These are phyloP conservation scores for Zaprionus kolodkinae DNA, from an alignment of 1,140 invertebrate genomes.

Conservation along the genomic window DNA sequence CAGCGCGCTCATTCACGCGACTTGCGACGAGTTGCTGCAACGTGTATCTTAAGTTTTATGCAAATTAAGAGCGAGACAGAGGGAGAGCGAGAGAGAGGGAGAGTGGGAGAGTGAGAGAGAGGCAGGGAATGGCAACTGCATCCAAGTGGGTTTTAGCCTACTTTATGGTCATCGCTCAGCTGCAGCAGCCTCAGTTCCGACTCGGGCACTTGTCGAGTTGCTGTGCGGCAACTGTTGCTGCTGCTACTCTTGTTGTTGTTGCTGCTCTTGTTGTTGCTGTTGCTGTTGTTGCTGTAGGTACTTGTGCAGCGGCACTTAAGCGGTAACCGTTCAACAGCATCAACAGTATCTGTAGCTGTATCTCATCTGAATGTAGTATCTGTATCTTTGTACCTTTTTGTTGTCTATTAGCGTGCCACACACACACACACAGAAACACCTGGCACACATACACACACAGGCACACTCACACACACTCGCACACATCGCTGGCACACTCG, in stretches of 20 bases:
- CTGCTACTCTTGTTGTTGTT: constrained; percentile 18
- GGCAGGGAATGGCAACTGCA: constrained; percentile 17
- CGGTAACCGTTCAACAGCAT: constrained; percentile 59
- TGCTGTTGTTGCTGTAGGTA: constrained; percentile 35
- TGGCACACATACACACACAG: constrained; percentile 21
- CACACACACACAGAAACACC: constrained; percentile 23
- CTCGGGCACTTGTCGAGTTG: constrained; percentile 46
- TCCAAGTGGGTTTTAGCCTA: constrained; percentile 74
- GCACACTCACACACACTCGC: not conserved
- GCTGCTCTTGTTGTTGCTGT: constrained; percentile 17
- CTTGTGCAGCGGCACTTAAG: constrained; percentile 63
- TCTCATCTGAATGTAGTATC: constrained; percentile 24
- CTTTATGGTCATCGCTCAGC: constrained; percentile 73
- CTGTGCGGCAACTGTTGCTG: constrained; percentile 40
- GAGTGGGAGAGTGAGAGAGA: not conserved
- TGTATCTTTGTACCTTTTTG: constrained; percentile 72
- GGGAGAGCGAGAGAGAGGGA: constrained; percentile 15
- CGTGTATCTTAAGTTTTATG: constrained; percentile 74
- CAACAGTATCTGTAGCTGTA: constrained; percentile 34
- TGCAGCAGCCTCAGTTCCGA: not conserved
- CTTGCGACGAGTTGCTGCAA: constrained; percentile 19
- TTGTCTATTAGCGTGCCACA: constrained; percentile 72
- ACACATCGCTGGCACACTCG: constrained; percentile 23
- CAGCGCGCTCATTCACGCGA: constrained; percentile 69
- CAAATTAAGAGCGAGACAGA: constrained; percentile 66